Base-by-base conservation (phyloP, 2,113 vertebrate genomes). In the Podiceps cristatus region DNA sequence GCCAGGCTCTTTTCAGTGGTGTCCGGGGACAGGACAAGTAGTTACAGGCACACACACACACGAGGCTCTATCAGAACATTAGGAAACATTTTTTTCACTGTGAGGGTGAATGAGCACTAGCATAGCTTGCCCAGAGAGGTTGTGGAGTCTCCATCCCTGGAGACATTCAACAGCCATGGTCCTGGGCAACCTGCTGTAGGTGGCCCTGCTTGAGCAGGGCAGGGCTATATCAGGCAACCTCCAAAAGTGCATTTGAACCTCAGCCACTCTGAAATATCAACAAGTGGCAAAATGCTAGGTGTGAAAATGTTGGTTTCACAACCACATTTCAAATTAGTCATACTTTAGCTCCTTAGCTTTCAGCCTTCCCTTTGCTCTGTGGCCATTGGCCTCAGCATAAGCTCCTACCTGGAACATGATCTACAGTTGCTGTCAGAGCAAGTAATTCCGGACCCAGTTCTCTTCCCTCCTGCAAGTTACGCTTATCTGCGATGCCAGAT, bases 211-310 rank as follows among this genome's bases (percentile, higher is more conserved):
- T 78, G 27, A 78, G 19, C 22, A 74, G 24, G 10, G 10, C 7
- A 24, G 8, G 16, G 8, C 25, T 63, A 31, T 11, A 18, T 8
- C 24, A 42, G 19, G 27, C 53, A n/a, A 55, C 4, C 7, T 74
- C 40, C 72, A 92, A 77, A 66, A 11, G 15, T 58, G 42, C 11
- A 11, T 58, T 12, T 10, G 2, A 88, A 73, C 20, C 20, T 58
- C 23, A 58, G 2, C 8, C 25, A 17, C 12, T 47, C 22, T 25
- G 49, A 64, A 53, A 63, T n/a, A 22, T 4, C 16, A 85, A 28
- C 1, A 28, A 67, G 18, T 10, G 5, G 11, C 17, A 72, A 74
- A 75, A 78, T 4, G 0, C 3, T 23, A 24, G 2, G 4, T 35
- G 6, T 69, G 10, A 84, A 82, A 31, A 2, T 10, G 1, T 11